Evolutionary conservation across 2,797 vertebrate genomes (phyloP), one percentile per base, ranked within the genome.

Genomic region (Hemitrygon akajei): DNA sequence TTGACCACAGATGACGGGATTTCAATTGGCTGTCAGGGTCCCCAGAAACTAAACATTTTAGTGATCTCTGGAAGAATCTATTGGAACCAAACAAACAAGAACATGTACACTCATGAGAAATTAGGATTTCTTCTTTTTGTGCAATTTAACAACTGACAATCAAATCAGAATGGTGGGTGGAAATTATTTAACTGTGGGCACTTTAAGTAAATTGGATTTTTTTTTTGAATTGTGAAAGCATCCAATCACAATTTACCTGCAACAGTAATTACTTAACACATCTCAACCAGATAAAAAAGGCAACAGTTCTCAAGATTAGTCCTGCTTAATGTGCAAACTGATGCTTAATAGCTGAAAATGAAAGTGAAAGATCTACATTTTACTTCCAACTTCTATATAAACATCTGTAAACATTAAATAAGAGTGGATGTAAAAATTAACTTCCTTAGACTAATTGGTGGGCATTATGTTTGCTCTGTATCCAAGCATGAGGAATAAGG

Each of bases 1-100:
- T 40, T 92, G 89, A 66, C 40, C 22, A 73, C 89, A 75, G 89
- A 75, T 92, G 89, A 92, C 10, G 69, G 89, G 89, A 27, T 92
- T 92, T 92, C 89, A 92, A 92, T 73, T 40, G 73, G 40, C 9
- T 40, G 20, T 75, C 89, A 92, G 47, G 47, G 69, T 92, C 89
- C 37, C 89, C 75, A 73, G 89, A 40, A 92, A 40, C 89, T 71
- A 40, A 92, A 47, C 37, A 92, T 92, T 47, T 92, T 66, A 92
- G 66, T 73, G 34, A 92, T 92, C 25, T 16, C 69, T 92, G 89
- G 69, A 92, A 73, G 30, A 40, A 20, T 71, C 47, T 27, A 2
- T 47, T 40, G 69, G 69, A 40, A 37, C 89, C 16, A 84, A 87
- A 60, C 16, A 84, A 87, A 60, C 30, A 34, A 16, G 84, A 87